These are phyloP conservation scores for Chaetura pelagica DNA, from an alignment of 2,113 vertebrate species.

Conservation along the genomic window DNA sequence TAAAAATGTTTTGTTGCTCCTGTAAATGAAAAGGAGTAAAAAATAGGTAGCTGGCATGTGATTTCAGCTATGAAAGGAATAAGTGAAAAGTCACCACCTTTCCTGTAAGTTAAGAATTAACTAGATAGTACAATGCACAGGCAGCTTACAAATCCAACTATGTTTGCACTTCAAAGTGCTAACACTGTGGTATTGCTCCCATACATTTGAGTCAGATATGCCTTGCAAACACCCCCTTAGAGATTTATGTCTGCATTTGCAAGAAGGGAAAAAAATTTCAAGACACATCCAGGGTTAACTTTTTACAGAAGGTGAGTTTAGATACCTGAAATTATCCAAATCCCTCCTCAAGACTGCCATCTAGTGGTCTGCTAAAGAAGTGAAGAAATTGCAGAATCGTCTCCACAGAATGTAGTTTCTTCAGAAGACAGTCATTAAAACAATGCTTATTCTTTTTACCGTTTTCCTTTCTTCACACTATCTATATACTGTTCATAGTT, in stretches of 20 bases:
- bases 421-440: not conserved
- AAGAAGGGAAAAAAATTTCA: not conserved
- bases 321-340: not conserved
- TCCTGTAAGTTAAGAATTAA: not conserved
- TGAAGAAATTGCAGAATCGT: not conserved
- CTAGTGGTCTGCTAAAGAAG: not conserved
- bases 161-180: not conserved
- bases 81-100: not conserved
- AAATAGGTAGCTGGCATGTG: not conserved
- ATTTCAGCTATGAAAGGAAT: not conserved
- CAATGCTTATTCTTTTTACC: not conserved
- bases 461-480: not conserved
- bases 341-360: conserved; percentile 60
- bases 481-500: not conserved
- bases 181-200: not conserved
- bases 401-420: fast-evolving
- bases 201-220: not conserved
- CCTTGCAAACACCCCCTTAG: not conserved
- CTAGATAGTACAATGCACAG: not conserved
- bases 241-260: not conserved
- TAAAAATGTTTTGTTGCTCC: not conserved
- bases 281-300: not conserved
- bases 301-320: not conserved
- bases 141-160: not conserved
- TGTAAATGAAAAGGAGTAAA: not conserved